phyloP scores from a whole-genome alignment of 2,113 vertebrate species.

The Phocoena sinus region DNA sequence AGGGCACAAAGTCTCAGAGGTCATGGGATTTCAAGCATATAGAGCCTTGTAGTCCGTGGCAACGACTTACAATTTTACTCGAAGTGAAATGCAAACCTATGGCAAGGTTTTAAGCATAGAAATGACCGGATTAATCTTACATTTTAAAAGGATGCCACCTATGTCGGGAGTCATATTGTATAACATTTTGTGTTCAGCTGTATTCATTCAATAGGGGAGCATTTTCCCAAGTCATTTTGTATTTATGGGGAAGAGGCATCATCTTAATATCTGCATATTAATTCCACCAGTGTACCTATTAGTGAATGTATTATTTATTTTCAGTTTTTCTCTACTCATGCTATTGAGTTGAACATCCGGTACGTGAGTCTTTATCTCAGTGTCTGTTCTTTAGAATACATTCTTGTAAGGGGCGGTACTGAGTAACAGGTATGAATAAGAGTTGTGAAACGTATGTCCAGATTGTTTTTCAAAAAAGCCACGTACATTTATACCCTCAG shows the following conservation, averaged over 20 bases:
- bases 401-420: not conserved
- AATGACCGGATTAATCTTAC: not conserved
- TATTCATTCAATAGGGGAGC: not conserved
- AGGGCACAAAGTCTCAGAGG: not conserved
- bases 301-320: not conserved
- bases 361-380: not conserved
- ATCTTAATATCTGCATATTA: not conserved
- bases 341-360: not conserved
- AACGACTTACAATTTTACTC: not conserved
- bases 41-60: rapidly evolving
- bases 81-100: not conserved
- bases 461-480: not conserved
- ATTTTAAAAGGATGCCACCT: not conserved
- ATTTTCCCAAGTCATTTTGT: not conserved
- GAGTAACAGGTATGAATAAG: no score
- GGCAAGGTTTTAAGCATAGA: not conserved
- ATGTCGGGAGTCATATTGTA: no score
- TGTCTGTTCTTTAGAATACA: not conserved
- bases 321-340: not conserved
- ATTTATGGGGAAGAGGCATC: not conserved
- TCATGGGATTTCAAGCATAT: not conserved
- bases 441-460: not conserved
- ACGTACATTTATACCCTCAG: not conserved
- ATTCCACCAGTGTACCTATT: not conserved
- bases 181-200: not conserved